Evolutionary conservation across 35 echinoderm and acorn worm species (phyloP).

Genomic region (Apostichopus japonicus): DNA sequence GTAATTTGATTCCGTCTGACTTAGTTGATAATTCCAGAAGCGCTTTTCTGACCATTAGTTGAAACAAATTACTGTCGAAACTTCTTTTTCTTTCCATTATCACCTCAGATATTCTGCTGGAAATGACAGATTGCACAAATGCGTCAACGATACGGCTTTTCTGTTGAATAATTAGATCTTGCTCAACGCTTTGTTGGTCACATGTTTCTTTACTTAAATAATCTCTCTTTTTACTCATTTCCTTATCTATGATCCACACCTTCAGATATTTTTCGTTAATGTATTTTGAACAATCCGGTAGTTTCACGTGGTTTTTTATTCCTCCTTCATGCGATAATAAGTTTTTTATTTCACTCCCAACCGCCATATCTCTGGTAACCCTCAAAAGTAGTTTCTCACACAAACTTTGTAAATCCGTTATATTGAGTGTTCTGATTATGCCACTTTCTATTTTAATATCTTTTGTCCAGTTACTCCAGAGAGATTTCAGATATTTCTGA

Average conservation of each 20-base stretch:
- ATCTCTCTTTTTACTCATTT: not conserved
- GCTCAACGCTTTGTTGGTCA: no score
- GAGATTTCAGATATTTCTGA: no score
- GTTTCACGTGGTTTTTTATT: not conserved
- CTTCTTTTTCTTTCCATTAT: not conserved
- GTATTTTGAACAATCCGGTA: not conserved
- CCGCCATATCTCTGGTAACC: conserved; percentile 10
- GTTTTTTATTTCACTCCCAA: conserved; percentile 9
- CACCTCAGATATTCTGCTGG: not conserved
- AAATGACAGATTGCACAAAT: no score
- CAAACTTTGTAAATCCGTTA: not conserved
- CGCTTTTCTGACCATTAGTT: not conserved
- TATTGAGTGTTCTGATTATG: no score
- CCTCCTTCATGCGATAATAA: conserved; percentile 16
- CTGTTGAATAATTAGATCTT: no score
- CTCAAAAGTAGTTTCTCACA: conserved; percentile 8
- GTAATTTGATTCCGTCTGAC: not conserved
- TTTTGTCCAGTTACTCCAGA: no score
- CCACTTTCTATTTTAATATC: no score
- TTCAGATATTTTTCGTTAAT: conserved; percentile 10
- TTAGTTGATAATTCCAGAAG: not conserved
- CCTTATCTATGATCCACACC: not conserved
- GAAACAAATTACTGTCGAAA: not conserved
- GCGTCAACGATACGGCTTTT: no score
- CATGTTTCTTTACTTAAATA: not conserved